Base-by-base conservation (phyloP, 2,888 invertebrate genomes). In the Amphipoea oculea region DNA sequence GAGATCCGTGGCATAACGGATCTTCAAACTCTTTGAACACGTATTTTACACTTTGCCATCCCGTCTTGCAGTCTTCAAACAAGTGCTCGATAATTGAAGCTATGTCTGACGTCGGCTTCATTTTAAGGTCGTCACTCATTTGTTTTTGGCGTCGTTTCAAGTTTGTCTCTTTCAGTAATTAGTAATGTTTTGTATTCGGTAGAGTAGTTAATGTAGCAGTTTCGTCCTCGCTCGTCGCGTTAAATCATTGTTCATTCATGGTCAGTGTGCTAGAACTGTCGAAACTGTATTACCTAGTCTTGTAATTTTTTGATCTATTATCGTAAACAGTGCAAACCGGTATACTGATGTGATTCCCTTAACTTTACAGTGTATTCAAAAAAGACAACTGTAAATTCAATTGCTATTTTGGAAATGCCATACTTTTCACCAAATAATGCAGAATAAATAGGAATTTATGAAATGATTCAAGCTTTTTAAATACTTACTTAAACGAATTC, bases 191-290 rank as follows among this genome's bases (percentile, higher is more conserved):
- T 68, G 60, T 75, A 81, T 73, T 81, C 69, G 82, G 48, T 76
- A 65, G 60, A 67, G 77, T 63, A 54, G 57, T 66, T 86, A 65
- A 82, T n/a, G 54, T 72, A 29, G 65, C 42, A 42, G 48, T 42
- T 42, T 36, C 82, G 77, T 67, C 88, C 79, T 74, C 68, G 74
- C 67, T 29, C 62, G 63, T 71, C 66, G 57, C 60, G 42, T 65
- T 68, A 69, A 74, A 76, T 80, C 60, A 84, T 84, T 76, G 60
- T 84, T 69, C 36, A 84, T 87, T 81, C 86, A 86, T 63, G 86
- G 84, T 73, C 86, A 86, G 60, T 74, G 70, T 62, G 11, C 66
- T 67, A 73, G 48, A 73, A 76, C 72, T 54, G 69, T 69, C 48
- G 14, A 42, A 62, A 79, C 40, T 54, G 51, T 80, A 54, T 73